Evolutionary conservation across 2,888 invertebrate genomes (phyloP).

Genomic region (Drosophila parthenogenetica): DNA sequence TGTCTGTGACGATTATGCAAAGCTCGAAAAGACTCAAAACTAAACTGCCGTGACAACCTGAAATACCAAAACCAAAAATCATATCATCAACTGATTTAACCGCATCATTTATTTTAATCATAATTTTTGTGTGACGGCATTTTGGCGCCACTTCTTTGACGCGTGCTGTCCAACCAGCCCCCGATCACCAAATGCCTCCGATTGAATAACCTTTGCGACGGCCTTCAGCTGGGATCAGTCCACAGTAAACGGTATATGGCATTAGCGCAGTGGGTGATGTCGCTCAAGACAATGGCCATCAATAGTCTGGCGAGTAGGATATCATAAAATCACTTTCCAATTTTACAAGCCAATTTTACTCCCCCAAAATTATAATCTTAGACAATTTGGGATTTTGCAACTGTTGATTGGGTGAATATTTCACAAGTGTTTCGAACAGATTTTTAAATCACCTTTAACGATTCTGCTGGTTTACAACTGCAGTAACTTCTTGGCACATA

Average conservation of each 20-base stretch:
- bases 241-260: not conserved
- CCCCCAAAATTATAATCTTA: not conserved
- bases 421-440: conserved; percentile 5
- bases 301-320: conserved; percentile 20
- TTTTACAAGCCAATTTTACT: not conserved
- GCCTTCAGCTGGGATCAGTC: conserved; percentile 27
- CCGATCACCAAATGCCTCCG: conserved; percentile 3
- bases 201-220: conserved; percentile 40
- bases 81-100: conserved; percentile 28
- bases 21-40: conserved; percentile 18
- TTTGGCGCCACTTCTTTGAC: conserved; percentile 66
- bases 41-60: conserved; percentile 17
- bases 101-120: conserved; percentile 49
- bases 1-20: conserved; percentile 72
- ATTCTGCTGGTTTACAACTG: no score
- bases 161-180: conserved; percentile 50
- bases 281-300: conserved; percentile 11
- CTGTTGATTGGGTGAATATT: not conserved
- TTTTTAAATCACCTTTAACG: not conserved
- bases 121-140: conserved; percentile 50
- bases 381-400: not conserved
- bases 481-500: no score
- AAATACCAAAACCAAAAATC: conserved; percentile 29
- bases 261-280: conserved; percentile 43
- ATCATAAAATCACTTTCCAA: conserved; percentile 29